Evolutionary conservation across 2,888 invertebrate species (phyloP).

Genomic region (Aleiodes leptofemur): DNA sequence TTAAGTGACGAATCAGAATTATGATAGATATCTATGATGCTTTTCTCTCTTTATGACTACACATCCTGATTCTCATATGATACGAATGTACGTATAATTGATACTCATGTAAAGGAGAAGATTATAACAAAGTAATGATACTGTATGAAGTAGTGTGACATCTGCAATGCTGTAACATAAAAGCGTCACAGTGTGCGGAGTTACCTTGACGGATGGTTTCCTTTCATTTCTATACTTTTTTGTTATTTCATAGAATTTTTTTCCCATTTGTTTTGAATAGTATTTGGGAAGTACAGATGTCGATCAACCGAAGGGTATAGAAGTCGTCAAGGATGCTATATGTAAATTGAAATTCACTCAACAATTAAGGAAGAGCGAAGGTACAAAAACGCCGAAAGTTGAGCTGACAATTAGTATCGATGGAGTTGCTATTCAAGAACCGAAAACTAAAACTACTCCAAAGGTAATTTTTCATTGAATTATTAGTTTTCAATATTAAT

Average conservation of each 20-base stretch:
- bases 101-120: not conserved
- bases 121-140: constrained; percentile 25
- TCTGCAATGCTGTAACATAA: constrained; percentile 13
- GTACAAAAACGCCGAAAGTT: constrained; percentile 92
- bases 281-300: constrained; percentile 97
- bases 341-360: constrained; percentile 96
- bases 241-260: constrained; percentile 4
- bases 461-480: constrained; percentile 61
- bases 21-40: not conserved
- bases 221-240: constrained; percentile 22
- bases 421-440: constrained; percentile 94
- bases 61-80: not conserved
- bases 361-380: constrained; percentile 93
- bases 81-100: not conserved
- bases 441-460: constrained; percentile 73
- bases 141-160: constrained; percentile 28
- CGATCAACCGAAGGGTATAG: constrained; percentile 97
- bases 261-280: constrained; percentile 74
- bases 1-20: not conserved
- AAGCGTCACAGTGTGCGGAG: not conserved
- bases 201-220: constrained; percentile 29
- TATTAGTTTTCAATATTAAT: no score
- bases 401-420: constrained; percentile 98
- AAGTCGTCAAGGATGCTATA: constrained; percentile 98
- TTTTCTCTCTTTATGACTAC: not conserved